A percentile compares a stretch with the other conserved stretches of the same genome.
These are phyloP conservation scores for Aviceda subcristata DNA, from an alignment of 2,113 vertebrate genomes.

Conservation along the genomic window DNA sequence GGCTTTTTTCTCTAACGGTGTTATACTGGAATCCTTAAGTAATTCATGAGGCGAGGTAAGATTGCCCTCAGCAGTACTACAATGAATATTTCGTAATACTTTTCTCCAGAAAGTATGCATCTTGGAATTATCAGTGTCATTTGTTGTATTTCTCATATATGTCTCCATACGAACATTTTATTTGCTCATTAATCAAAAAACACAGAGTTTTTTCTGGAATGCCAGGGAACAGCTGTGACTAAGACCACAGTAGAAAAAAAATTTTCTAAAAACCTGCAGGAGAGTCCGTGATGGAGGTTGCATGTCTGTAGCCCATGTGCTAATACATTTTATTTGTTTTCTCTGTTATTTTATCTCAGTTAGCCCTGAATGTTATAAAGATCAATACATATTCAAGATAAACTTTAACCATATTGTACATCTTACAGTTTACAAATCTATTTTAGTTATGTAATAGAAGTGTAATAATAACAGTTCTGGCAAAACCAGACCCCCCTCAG, in stretches of 20 bases:
- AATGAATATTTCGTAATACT: neutral
- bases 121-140: neutral
- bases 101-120: neutral
- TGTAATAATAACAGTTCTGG: neutral
- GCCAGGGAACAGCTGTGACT: neutral
- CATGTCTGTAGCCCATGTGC: neutral
- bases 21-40: neutral
- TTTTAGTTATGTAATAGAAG: neutral
- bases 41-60: neutral
- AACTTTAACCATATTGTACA: neutral
- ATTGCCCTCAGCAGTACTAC: neutral
- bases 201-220: neutral
- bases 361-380: neutral
- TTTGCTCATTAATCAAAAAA: neutral
- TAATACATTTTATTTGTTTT: neutral
- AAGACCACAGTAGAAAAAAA: neutral
- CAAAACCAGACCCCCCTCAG: neutral
- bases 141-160: neutral
- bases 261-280: neutral
- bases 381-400: neutral
- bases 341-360: neutral
- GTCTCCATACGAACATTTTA: neutral
- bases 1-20: neutral
- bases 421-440: neutral
- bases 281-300: neutral